Conservation (phyloP, 1,140 invertebrate species). For the Meloidogyne hapla region DNA sequence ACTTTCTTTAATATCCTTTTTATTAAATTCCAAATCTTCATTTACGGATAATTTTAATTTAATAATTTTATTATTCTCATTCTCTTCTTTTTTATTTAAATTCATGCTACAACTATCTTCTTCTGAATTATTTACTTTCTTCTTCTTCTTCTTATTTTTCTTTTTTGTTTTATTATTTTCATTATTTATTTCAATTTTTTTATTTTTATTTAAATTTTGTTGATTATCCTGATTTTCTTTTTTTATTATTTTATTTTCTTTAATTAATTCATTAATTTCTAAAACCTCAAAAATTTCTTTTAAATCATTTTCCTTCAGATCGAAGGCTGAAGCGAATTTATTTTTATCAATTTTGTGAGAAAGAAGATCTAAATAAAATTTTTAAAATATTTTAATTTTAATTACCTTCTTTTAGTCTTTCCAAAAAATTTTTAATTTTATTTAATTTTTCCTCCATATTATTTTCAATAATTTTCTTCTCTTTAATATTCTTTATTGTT, state of each 20-base stretch:
- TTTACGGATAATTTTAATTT: too few relatives aligned
- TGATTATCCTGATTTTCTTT: neutral
- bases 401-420: neutral
- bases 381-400: neutral
- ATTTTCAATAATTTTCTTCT: neutral
- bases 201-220: neutral
- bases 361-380: neutral
- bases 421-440: neutral
- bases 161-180: neutral
- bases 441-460: neutral
- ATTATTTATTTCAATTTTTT: neutral
- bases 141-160: neutral
- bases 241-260: neutral
- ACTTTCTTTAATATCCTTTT: too few relatives aligned
- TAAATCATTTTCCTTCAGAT: neutral
- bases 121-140: neutral
- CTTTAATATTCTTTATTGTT: neutral
- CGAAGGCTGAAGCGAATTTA: neutral
- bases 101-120: too few relatives aligned
- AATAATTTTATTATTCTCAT: too few relatives aligned
- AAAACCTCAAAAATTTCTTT: neutral
- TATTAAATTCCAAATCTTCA: too few relatives aligned
- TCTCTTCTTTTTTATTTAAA: too few relatives aligned
- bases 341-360: neutral
- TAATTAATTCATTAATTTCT: neutral